Evolutionary conservation across 2,797 vertebrate species (phyloP).

Genomic region (Anguilla obscura): DNA sequence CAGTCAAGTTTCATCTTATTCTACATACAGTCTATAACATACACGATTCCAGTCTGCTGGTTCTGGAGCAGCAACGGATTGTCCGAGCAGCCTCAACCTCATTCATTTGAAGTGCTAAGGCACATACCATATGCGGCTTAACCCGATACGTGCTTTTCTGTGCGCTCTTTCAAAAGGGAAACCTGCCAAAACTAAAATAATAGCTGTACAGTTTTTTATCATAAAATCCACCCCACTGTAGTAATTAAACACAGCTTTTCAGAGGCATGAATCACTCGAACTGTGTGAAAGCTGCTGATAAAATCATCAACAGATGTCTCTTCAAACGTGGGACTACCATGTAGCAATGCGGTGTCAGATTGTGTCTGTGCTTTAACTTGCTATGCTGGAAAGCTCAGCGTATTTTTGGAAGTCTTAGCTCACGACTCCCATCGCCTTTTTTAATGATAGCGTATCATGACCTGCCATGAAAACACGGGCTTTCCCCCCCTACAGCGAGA

Average conservation of each 20-base stretch:
- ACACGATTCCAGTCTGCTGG: background rate
- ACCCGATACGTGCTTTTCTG: background rate
- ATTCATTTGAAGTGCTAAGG: background rate
- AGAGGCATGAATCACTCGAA: constrained; percentile 29
- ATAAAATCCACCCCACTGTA: background rate
- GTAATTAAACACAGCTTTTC: constrained; percentile 12
- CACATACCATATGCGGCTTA: background rate
- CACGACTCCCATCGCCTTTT: constrained; percentile 9
- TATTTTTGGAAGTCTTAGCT: constrained; percentile 16
- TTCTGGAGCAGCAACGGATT: background rate
- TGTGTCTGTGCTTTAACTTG: background rate
- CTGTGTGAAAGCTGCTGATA: background rate
- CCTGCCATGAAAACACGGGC: constrained; percentile 42
- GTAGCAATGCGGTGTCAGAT: constrained; percentile 1
- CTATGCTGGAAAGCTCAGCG: background rate
- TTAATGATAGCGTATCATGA: background rate
- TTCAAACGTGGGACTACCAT: constrained; percentile 35
- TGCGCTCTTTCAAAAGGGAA: background rate
- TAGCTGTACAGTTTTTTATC: background rate
- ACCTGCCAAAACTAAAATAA: background rate
- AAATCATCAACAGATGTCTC: constrained; percentile 45
- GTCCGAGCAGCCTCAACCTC: background rate
- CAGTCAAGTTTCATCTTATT: background rate
- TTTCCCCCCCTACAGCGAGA: background rate
- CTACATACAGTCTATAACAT: background rate